Evolutionary conservation across 2,888 invertebrate species (phyloP), one percentile per base, ranked within the genome.

Genomic region (Macrosiphum euphorbiae): DNA sequence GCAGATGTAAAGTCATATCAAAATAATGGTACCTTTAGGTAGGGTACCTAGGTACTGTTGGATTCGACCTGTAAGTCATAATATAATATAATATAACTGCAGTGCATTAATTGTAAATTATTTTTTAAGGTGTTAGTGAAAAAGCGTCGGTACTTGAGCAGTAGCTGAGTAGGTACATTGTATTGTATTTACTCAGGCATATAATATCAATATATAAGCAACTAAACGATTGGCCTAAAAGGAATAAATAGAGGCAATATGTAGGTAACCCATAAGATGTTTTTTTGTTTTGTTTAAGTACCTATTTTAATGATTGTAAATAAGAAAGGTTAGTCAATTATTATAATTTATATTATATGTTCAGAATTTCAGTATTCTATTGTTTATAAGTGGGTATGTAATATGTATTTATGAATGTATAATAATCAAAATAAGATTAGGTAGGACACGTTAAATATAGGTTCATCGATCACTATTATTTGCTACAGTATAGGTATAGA

Each of bases 381-480:
- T 67, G 67, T 67, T 67, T 67, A 67, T 35, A 67, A 4, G n/a
- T n/a, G 5, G n/a, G 13, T n/a, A 5, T 16, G n/a, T 67, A n/a
- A 4, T n/a, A 7, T 16, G n/a, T 67, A n/a, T 16, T 67, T 67
- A 67, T 67, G n/a, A n/a, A 67, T 67, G 28, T n/a, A n/a, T n/a
- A 67, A 67, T 67, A 67, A 67, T 41, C 41, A 44, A 44, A 85
- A 41, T 44, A 44, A 44, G 41, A 85, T 85, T 85, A 41, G 85
- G 8, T 44, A 26, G 11, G 26, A 26, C 41, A 85, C 26, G 26
- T 44, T 85, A 13, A 26, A 3, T 44, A 55, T 55, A 85, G 44
- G 44, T 85, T 85, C 85, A 85, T 85, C 85, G 85, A 85, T 85
- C 85, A 44, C 24, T 26, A 44, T 44, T 85, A 26, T 85, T 67